Evolutionary conservation across 2,113 vertebrate species (phyloP).

Genomic region (Dascyllus trimaculatus): DNA sequence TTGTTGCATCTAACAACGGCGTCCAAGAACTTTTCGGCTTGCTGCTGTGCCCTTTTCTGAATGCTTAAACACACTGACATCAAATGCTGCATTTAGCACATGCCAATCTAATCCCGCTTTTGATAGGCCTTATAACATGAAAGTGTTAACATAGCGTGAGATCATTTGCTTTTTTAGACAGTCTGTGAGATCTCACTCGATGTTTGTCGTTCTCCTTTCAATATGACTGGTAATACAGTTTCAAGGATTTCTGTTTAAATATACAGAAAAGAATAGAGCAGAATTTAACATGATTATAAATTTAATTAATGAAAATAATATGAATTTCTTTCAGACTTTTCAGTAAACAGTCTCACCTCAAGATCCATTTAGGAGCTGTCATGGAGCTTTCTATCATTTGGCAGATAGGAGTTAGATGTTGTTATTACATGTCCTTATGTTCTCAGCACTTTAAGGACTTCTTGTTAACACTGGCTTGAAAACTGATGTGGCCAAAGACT

Average conservation of each 20-base stretch:
- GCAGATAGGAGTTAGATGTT: too few relatives aligned
- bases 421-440: too few relatives aligned
- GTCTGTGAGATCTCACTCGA: neutral
- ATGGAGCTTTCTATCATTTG: too few relatives aligned
- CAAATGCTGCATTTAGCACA: neutral
- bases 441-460: too few relatives aligned
- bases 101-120: slow-evolving; percentile 13
- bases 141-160: neutral
- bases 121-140: slow-evolving; percentile 2
- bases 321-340: too few relatives aligned
- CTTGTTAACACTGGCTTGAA: too few relatives aligned
- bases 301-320: neutral
- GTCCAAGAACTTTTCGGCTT: slow-evolving; percentile 14
- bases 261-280: neutral
- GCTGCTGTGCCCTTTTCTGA: slow-evolving; percentile 7
- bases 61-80: neutral
- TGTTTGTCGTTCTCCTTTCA: neutral
- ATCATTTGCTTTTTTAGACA: neutral
- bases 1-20: slow-evolving; percentile 23
- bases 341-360: too few relatives aligned
- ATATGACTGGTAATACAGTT: neutral
- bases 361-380: too few relatives aligned
- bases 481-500: too few relatives aligned
- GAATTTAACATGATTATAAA: too few relatives aligned
- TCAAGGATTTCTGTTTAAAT: neutral